phyloP scores from a whole-genome alignment of 2,888 invertebrate genomes.

The Brachyopa scutellaris region DNA sequence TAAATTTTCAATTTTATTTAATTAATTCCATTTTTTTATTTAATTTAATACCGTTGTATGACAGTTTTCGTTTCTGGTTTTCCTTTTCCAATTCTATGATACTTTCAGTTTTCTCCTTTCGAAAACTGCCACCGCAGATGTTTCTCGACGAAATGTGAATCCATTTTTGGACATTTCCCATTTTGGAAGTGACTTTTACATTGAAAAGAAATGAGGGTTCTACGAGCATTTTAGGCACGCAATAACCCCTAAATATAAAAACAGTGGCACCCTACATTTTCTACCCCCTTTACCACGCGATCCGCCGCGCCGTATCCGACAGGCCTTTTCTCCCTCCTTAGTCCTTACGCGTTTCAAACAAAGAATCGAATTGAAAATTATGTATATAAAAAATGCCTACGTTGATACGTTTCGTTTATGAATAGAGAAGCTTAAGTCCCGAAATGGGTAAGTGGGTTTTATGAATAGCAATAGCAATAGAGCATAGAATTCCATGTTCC shows the following conservation, averaged over 20 bases:
- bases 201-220: constrained; percentile 59
- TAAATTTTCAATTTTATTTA: constrained; percentile 62
- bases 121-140: constrained; percentile 62
- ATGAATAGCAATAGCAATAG: constrained; percentile 67
- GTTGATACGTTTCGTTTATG: constrained; percentile 68
- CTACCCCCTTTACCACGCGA: constrained; percentile 44
- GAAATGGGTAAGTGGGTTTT: constrained; percentile 73
- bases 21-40: constrained; percentile 72
- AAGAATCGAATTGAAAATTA: constrained; percentile 67
- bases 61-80: constrained; percentile 24
- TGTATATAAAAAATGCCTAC: constrained; percentile 62
- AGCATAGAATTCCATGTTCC: constrained; percentile 51
- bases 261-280: constrained; percentile 65
- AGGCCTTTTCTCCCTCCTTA: constrained; percentile 43
- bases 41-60: constrained; percentile 34
- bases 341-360: constrained; percentile 46
- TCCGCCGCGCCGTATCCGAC: constrained; percentile 15
- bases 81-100: constrained; percentile 1
- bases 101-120: too few relatives aligned
- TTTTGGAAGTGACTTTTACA: constrained; percentile 68
- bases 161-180: constrained; percentile 67
- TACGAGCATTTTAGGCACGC: constrained; percentile 50
- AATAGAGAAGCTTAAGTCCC: constrained; percentile 71
- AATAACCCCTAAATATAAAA: constrained; percentile 58
- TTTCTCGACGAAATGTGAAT: constrained; percentile 50